Percentiles rank a stretch among this genome's conserved stretches.
Conservation (phyloP, 2,113 vertebrate species). For the Serilophus lunatus region DNA sequence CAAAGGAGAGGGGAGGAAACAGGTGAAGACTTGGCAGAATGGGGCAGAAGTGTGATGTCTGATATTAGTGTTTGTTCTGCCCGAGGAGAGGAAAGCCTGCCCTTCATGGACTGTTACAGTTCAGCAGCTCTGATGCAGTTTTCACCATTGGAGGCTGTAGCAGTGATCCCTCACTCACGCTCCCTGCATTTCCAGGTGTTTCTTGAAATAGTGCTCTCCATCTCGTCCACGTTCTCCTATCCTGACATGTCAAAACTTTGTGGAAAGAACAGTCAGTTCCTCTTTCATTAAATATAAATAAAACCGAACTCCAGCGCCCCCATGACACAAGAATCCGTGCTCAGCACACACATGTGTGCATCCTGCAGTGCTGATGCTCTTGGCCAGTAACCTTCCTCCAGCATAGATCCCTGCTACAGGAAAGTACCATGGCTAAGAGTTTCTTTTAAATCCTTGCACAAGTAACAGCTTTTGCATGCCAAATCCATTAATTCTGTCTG, state of each 20-base stretch:
- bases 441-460: neutral
- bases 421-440: neutral
- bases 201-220: neutral
- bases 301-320: rapidly evolving
- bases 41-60: neutral
- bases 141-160: neutral
- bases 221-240: neutral
- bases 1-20: neutral
- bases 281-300: neutral
- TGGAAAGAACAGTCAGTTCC: neutral
- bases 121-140: neutral
- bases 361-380: neutral
- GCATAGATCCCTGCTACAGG: neutral
- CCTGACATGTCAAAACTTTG: neutral
- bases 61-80: neutral
- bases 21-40: neutral
- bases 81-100: neutral
- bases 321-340: rapidly evolving
- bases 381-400: neutral
- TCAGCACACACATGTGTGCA: neutral
- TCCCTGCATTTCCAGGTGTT: neutral
- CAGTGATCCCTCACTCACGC: neutral
- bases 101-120: neutral
- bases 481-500: neutral
- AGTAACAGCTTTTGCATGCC: neutral